phyloP scores from a whole-genome alignment of 2,888 invertebrate genomes.

The Anoplius nigerrimus region DNA sequence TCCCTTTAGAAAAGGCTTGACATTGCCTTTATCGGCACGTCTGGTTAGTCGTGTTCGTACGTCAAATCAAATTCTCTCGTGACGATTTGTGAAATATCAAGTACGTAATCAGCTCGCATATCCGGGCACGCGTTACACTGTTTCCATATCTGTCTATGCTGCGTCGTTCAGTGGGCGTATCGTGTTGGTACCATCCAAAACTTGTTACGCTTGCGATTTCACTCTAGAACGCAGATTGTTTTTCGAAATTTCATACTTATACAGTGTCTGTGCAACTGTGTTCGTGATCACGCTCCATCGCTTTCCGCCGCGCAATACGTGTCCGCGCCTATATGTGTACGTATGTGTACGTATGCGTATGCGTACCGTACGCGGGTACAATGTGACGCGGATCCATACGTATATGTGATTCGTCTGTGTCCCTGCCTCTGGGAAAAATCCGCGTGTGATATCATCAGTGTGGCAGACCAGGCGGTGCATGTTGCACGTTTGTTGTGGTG shows the following conservation, averaged over 20 bases:
- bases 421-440: constrained; percentile 22
- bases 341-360: constrained; percentile 30
- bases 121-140: not conserved
- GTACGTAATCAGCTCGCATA: not conserved
- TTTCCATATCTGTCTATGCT: not conserved
- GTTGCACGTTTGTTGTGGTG: no score
- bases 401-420: not conserved
- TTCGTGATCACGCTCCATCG: not conserved
- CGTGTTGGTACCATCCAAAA: not conserved
- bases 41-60: not conserved
- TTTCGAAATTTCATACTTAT: constrained; percentile 7
- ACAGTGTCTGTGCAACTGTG: not conserved
- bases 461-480: constrained; percentile 34
- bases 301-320: no score
- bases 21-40: not conserved
- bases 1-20: no score
- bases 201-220: not conserved
- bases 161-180: constrained; percentile 5
- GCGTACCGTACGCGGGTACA: constrained; percentile 25
- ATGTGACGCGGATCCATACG: constrained; percentile 13
- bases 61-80: constrained; percentile 15
- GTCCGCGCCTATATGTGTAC: constrained; percentile 6
- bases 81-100: not conserved
- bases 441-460: constrained; percentile 38
- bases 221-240: not conserved